Base-by-base conservation (phyloP, 2,888 invertebrate genomes). In the Polia nebulosa region DNA sequence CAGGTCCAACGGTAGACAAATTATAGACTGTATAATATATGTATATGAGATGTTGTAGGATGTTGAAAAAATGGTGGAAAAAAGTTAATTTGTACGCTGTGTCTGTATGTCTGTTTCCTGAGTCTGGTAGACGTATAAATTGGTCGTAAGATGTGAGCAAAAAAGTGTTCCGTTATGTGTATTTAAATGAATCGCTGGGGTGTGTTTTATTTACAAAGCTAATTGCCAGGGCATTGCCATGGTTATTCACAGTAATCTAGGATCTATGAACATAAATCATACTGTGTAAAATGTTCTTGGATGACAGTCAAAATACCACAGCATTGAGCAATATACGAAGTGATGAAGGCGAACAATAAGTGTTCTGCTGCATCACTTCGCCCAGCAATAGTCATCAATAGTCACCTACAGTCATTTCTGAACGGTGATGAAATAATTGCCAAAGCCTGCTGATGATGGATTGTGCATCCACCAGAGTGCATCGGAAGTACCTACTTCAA, bases 1-100 rank as follows among this genome's bases (percentile, higher is more conserved):
- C 79, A 74, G 73, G 82, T 73, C 81, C 83, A 85, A 73, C 80
- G 75, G 62, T 75, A 78, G 64, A 74, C 80, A 82, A 78, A 84
- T 84, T 84, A 84, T 76, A 84, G 59, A 53, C 55, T 64, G 7
- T 62, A 32, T 74, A 82, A 7, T 62, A 32, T 74, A 82, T 80
- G 82, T 79, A 68, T 84, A 82, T 79, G 77, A 78, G 76, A 45
- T 64, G 45, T 39, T 39, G 49, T 34, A 62, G 82, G 73, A 80
- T 74, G 72, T 66, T 47, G 61, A 75, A 75, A 74, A 81, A 71
- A 44, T 22, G 2, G 17, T 39, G 25, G 44, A 78, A 77, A 78
- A 79, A 77, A 69, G 76, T 80, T 78, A 80, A 78, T 78, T 62
- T 65, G 51, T 80, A 65, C 39, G 61, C 61, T 61, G 44, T 56